Base-by-base conservation (phyloP, 1,140 invertebrate genomes). In the Drosophila athabasca region DNA sequence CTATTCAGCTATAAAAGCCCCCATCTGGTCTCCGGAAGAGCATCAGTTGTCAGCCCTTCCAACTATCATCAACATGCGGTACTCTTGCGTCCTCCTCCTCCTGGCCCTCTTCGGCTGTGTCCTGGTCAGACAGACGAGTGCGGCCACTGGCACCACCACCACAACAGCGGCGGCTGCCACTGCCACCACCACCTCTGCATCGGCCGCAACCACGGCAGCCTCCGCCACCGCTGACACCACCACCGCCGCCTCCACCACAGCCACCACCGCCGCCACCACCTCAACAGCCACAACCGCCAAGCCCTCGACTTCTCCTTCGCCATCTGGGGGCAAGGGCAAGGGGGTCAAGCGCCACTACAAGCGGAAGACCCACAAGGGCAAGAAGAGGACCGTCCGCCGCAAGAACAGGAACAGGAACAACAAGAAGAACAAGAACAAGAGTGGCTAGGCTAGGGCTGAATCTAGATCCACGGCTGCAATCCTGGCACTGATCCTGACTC, bases 11-110 rank as follows among this genome's bases (percentile, higher is more conserved):
- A 31, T 31, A 31, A 31, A 31, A 31, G 29, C 29, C 7, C 29
- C 7, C 1, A 2, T 0, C 3, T 31, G 29, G 29, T 7, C 11
- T 39, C 11, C 3, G 35, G 11, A 39, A 13, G 3, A 13, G 35
- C 35, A 39, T 39, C 35, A 39, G 35, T 39, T 39, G 35, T 4
- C 1, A 39, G 35, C 35, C 35, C 13, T 5, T 39, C 35, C 35
- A 39, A 39, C 35, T 39, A 39, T 39, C 35, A 39, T 1, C 15
- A 62, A 5, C n/a, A 65, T 66, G 62, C 35, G 39, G 15, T 51
- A 51, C 41, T 24, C 31, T 26, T 60, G 45, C 39, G 55, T 60
- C 6, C 39, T 52, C 22, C 35, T 66, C 3, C 11, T 66, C 9
- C 29, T 60, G 31, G 46, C 55, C 35, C 13, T 26, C n/a, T 57